Percentiles rank a stretch among this genome's conserved stretches.
phyloP scores from a whole-genome alignment of 2,113 vertebrate species.

The Cyprinodon variegatus region DNA sequence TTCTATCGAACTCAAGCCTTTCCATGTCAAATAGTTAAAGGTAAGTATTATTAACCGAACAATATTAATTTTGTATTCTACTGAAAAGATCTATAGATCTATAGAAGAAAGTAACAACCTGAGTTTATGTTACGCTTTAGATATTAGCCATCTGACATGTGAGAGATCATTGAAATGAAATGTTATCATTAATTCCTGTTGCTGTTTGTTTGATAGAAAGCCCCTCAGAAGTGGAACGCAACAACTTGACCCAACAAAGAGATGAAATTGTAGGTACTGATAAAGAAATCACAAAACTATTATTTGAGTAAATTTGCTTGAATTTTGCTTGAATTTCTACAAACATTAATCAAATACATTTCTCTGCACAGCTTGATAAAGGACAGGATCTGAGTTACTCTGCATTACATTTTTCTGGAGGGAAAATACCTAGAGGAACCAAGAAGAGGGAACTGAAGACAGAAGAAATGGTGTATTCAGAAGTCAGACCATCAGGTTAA shows the following conservation, averaged over 20 bases:
- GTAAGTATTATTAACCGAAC: not conserved
- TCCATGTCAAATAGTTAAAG: not conserved
- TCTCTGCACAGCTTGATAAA: not conserved
- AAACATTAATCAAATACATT: not conserved
- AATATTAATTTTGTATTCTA: no score
- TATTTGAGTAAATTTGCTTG: fast-evolving
- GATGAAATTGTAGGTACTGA: not conserved
- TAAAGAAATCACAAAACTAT: not conserved
- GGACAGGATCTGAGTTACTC: constrained; percentile 14
- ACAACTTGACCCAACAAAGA: not conserved
- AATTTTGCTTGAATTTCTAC: no score
- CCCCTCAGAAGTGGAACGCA: not conserved
- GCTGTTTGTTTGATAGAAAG: not conserved
- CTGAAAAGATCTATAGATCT: not conserved
- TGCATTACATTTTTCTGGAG: constrained; percentile 13
- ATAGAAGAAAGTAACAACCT: no score
- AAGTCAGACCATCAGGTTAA: not conserved
- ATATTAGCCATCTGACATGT: no score
- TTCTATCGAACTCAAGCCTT: not conserved
- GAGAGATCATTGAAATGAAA: not conserved
- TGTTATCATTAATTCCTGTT: not conserved
- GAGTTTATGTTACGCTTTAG: no score
- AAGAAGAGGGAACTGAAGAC: constrained; percentile 10
- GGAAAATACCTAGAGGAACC: not conserved
- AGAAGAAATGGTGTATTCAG: not conserved